These are phyloP conservation scores for Sorex fumeus DNA, from an alignment of 2,113 vertebrate genomes.

Conservation along the genomic window DNA sequence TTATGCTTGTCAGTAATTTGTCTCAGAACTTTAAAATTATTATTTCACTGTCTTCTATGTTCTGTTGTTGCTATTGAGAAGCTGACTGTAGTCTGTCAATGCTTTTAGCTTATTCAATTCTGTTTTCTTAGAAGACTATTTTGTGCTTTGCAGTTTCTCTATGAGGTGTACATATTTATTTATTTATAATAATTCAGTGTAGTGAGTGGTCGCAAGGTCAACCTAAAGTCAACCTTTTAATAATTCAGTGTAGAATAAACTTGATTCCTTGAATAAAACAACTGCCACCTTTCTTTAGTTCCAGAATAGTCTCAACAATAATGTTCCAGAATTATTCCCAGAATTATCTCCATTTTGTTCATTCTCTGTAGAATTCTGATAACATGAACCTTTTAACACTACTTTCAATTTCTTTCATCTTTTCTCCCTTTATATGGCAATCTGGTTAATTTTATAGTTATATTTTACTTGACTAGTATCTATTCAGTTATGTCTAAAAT, in stretches of 20 bases:
- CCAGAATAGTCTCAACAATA: neutral
- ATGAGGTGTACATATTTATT: no score
- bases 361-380: slow-evolving; percentile 23
- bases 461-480: neutral
- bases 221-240: no score
- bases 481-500: neutral
- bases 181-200: no score
- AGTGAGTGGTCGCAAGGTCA: no score
- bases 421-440: neutral
- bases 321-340: neutral
- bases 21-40: slow-evolving; percentile 33
- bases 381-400: neutral
- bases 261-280: neutral
- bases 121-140: no score
- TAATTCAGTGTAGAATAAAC: neutral
- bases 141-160: no score
- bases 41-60: neutral
- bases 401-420: neutral
- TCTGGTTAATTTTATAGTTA: neutral
- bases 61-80: neutral
- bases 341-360: neutral
- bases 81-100: no score
- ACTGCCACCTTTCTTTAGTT: neutral
- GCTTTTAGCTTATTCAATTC: no score
- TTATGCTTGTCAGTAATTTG: slow-evolving; percentile 40